phyloP scores from a whole-genome alignment of 1,140 invertebrate species.

The Ips nitidus region DNA sequence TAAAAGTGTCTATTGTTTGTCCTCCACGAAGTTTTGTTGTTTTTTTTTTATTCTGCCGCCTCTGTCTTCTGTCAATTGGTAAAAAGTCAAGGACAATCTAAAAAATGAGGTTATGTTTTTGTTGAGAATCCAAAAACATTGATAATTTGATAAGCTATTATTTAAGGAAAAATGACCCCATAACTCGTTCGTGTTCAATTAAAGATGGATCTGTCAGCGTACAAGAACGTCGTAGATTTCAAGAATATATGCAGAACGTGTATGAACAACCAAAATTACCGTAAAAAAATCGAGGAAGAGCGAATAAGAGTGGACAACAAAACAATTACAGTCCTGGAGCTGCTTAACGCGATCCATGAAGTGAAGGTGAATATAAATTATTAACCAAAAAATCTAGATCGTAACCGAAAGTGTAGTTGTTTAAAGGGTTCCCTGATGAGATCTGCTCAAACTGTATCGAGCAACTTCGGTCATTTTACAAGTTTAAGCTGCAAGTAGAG shows the following conservation, averaged over 20 bases:
- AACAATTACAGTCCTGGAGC: constrained; percentile 32
- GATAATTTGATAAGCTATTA: too few species aligned
- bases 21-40: too few species aligned
- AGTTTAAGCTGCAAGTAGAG: constrained; percentile 44
- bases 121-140: too few species aligned
- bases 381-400: constrained; percentile 1
- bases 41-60: too few species aligned
- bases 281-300: constrained; percentile 35
- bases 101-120: too few species aligned
- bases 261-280: constrained; percentile 29
- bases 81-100: too few species aligned
- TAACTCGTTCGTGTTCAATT: neutral
- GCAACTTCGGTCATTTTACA: constrained; percentile 36
- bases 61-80: too few species aligned
- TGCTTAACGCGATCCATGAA: constrained; percentile 37
- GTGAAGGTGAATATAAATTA: constrained; percentile 33
- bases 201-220: constrained; percentile 30
- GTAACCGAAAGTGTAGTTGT: constrained; percentile 22
- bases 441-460: constrained; percentile 42
- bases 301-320: constrained; percentile 34
- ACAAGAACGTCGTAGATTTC: constrained; percentile 30
- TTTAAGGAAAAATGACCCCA: too few species aligned
- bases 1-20: too few species aligned
- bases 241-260: constrained; percentile 42
- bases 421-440: constrained; percentile 39